phyloP scores from a whole-genome alignment of 2,113 vertebrate genomes.

The Nibea coibor region DNA sequence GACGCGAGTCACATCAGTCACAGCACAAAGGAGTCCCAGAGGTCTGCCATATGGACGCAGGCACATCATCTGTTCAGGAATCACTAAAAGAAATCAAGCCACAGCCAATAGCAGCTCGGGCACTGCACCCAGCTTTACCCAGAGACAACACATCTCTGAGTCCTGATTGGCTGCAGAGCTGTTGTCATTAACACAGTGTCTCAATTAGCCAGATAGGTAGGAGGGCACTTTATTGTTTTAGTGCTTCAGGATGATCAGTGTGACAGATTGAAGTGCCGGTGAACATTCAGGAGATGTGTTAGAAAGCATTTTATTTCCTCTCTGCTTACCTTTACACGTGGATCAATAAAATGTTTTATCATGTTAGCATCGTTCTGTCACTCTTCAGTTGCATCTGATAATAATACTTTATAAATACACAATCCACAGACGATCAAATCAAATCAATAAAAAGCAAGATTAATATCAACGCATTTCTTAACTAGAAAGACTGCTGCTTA shows the following conservation, averaged over 20 bases:
- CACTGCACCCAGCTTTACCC: constrained; percentile 29
- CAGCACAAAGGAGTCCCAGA: constrained; percentile 74
- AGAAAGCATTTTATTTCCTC: neutral
- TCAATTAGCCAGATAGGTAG: constrained; percentile 46
- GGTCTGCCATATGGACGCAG: constrained; percentile 79
- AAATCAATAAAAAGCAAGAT: neutral
- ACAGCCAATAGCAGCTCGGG: constrained; percentile 45
- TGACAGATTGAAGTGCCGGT: neutral
- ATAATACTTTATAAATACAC: neutral
- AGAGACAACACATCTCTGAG: constrained; percentile 30
- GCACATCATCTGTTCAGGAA: constrained; percentile 66
- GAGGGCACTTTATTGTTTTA: constrained; percentile 33
- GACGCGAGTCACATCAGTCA: constrained; percentile 78
- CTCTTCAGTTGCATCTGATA: neutral
- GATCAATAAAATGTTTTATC: neutral
- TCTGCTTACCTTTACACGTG: neutral
- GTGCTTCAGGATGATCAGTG: constrained; percentile 20
- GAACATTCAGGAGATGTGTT: neutral
- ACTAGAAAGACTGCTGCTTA: no score
- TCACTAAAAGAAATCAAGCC: constrained; percentile 36
- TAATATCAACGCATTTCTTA: no score
- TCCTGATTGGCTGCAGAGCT: constrained; percentile 48
- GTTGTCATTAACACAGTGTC: constrained; percentile 19
- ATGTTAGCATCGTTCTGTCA: neutral
- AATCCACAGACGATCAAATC: neutral